A percentile compares a stretch with the other conserved stretches of the same genome.
These are phyloP conservation scores for Haemorhous mexicanus DNA, from an alignment of 2,113 vertebrate genomes.

Conservation along the genomic window DNA sequence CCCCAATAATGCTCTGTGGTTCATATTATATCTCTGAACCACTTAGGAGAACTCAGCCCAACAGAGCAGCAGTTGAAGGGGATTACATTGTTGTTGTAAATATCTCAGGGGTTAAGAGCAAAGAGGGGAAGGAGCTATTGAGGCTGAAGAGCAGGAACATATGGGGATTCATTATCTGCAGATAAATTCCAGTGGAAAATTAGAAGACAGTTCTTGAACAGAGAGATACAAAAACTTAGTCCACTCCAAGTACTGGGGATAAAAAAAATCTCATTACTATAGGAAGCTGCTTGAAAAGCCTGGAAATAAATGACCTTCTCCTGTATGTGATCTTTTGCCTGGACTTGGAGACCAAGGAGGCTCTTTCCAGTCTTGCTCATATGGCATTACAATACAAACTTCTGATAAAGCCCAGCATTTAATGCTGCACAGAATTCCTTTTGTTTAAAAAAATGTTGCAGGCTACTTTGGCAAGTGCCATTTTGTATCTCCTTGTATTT, in stretches of 20 bases:
- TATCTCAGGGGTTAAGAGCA: background rate
- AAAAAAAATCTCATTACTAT: background rate
- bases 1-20: background rate
- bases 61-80: background rate
- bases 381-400: background rate
- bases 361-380: background rate
- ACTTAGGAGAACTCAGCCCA: background rate
- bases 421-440: background rate
- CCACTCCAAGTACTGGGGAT: background rate
- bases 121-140: background rate
- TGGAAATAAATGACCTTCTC: background rate
- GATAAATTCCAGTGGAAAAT: constrained; percentile 11
- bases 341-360: background rate
- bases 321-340: background rate
- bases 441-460: background rate
- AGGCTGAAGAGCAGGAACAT: constrained; percentile 6
- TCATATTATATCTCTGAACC: background rate
- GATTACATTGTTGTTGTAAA: background rate
- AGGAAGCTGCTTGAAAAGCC: background rate
- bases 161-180: background rate
- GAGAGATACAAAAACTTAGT: background rate
- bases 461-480: background rate
- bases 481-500: background rate
- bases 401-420: background rate
- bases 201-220: background rate